phyloP scores from a whole-genome alignment of 2,113 vertebrate species.

The Meles meles region DNA sequence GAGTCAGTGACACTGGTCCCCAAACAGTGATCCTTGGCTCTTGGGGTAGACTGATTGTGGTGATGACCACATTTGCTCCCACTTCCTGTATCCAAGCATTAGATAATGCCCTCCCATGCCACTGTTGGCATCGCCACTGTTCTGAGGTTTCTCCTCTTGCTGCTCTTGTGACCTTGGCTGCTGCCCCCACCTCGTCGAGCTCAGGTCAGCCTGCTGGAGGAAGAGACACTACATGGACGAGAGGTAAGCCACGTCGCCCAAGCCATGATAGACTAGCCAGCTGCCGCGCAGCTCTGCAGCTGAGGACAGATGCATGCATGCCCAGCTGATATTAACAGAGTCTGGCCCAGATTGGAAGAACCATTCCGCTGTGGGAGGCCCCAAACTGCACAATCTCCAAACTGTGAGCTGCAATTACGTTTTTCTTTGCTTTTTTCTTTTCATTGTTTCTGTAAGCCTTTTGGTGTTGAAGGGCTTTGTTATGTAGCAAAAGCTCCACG shows the following conservation, averaged over 20 bases:
- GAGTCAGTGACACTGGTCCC: neutral
- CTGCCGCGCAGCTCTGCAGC: neutral
- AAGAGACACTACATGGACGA: neutral
- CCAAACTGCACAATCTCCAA: neutral
- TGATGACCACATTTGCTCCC: neutral
- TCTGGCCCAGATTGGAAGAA: neutral
- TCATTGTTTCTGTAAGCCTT: neutral
- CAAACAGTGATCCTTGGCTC: neutral
- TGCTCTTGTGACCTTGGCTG: neutral
- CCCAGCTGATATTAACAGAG: neutral
- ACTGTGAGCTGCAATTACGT: neutral
- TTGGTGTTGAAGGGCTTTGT: neutral
- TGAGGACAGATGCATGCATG: neutral
- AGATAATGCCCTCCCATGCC: neutral
- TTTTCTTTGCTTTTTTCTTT: neutral
- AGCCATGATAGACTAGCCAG: neutral
- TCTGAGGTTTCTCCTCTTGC: neutral
- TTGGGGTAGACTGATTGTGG: neutral
- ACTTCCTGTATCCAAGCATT: neutral
- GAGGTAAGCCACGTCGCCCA: neutral
- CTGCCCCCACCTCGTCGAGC: neutral
- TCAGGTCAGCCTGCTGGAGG: neutral
- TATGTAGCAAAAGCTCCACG: neutral
- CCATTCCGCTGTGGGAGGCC: neutral
- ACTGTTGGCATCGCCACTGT: neutral